phyloP scores from a whole-genome alignment of 2,797 vertebrate genomes.

The Danio kyathit region DNA sequence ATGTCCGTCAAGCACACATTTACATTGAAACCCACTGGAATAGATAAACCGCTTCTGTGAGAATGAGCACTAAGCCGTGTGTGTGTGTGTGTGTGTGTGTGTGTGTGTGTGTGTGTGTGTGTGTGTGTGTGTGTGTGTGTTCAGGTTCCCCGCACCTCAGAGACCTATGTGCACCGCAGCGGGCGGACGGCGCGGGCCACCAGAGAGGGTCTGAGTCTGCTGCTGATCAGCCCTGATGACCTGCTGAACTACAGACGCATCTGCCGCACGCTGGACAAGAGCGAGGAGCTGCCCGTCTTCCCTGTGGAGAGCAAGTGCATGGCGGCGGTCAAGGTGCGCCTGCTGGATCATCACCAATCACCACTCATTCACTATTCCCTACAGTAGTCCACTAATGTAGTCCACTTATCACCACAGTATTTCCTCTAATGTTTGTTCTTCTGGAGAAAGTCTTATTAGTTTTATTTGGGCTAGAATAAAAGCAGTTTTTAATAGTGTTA shows the following conservation, averaged over 20 bases:
- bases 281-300: conserved; percentile 90
- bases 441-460: too few relatives aligned
- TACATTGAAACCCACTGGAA: too few relatives aligned
- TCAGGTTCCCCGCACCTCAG: conserved; percentile 93
- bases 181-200: conserved; percentile 93
- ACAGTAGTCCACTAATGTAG: too few relatives aligned
- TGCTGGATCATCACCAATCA: too few relatives aligned
- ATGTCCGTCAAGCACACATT: too few relatives aligned
- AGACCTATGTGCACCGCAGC: conserved; percentile 94
- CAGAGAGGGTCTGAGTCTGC: conserved; percentile 89
- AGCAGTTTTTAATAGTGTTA: too few relatives aligned
- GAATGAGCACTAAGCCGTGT: too few relatives aligned
- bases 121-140: neutral
- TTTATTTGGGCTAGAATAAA: too few relatives aligned
- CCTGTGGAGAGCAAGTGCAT: conserved; percentile 90
- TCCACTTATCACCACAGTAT: too few relatives aligned
- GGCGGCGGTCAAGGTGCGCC: conserved; percentile 87
- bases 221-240: conserved; percentile 92
- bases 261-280: conserved; percentile 88
- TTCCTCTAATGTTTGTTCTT: too few relatives aligned
- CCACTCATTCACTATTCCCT: too few relatives aligned
- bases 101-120: neutral
- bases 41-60: neutral
- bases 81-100: neutral
- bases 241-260: conserved; percentile 93